Base-by-base conservation (phyloP, 1,140 invertebrate species). In the Delia radicum region DNA sequence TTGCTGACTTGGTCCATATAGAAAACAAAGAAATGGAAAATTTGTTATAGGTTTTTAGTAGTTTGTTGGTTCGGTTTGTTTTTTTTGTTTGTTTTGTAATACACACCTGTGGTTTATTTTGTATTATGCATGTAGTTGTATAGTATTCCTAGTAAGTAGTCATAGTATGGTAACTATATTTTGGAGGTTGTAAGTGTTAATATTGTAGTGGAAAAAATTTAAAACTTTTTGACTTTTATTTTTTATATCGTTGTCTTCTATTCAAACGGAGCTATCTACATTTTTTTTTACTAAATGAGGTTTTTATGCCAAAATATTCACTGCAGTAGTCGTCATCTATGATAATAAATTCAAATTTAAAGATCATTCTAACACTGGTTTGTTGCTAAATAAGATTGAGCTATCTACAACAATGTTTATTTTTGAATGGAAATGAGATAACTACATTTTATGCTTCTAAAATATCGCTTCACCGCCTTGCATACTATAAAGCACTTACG, bases 141-240 rank as follows among this genome's bases (percentile, higher is more conserved):
- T n/a, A n/a, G n/a, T n/a, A n/a, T n/a, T n/a, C n/a, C n/a, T n/a
- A n/a, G n/a, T n/a, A n/a, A n/a, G n/a, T n/a, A n/a, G n/a, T n/a
- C n/a, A n/a, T n/a, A 29, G 12, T 27, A 15, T 18, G 12, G 62
- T 13, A 28, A 29, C 24, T 63, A 2, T 24, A n/a, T n/a, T n/a
- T n/a, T n/a, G n/a, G n/a, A n/a, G 29, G 63, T 15, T 29, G 63
- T 29, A 31, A 18, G 15, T 67, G 12, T 69, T 69, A 69, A 37
- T 69, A 69, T 69, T 21, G 18, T 21, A 69, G 65, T 69, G 29
- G 65, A 33, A 13, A 69, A 69, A 69, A 69, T 37, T 24, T 69
- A 33, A 69, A 69, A 69, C 65, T 69, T 69, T 13, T 69, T 63
- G 24, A 63, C n/a, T 21, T 37, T 24, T 69, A 8, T 10, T 21